A percentile compares a stretch with the other conserved stretches of the same genome.
Evolutionary conservation across 1,140 invertebrate genomes (phyloP).

Genomic region (Drosophila ironensis): DNA sequence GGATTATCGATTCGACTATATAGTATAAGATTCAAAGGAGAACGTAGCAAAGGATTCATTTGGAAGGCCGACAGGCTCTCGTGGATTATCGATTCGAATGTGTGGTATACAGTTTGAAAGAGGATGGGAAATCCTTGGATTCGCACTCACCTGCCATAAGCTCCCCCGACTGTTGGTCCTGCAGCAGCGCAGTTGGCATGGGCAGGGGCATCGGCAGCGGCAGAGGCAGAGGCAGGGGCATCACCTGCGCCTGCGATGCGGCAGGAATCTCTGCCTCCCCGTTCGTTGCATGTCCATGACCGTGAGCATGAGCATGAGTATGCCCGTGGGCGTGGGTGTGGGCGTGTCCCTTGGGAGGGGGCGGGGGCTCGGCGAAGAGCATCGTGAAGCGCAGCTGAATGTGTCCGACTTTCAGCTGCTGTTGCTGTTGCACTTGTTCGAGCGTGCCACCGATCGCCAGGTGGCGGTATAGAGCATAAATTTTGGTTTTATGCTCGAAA

Average conservation of each 20-base stretch:
- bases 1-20: no score
- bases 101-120: no score
- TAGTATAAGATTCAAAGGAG: no score
- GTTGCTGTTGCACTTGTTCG: conserved; percentile 79
- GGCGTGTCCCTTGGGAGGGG: conserved; percentile 24
- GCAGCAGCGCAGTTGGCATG: conserved; percentile 42
- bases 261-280: conserved; percentile 3
- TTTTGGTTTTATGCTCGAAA: conserved; percentile 77
- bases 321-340: conserved; percentile 17
- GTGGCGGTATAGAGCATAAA: conserved; percentile 81
- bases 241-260: conserved; percentile 21
- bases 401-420: conserved; percentile 69
- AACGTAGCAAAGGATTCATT: no score
- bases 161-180: conserved; percentile 55
- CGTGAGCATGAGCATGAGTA: conserved; percentile 14
- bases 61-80: no score
- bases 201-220: conserved; percentile 19
- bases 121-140: not conserved
- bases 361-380: conserved; percentile 63
- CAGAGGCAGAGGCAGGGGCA: conserved; percentile 20
- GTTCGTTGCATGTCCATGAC: conserved; percentile 13
- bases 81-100: no score
- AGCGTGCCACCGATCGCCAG: conserved; percentile 70
- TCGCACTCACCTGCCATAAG: conserved; percentile 56
- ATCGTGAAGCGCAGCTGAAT: conserved; percentile 65